phyloP scores from a whole-genome alignment of 2,888 invertebrate species.

The Ectemnius lituratus region DNA sequence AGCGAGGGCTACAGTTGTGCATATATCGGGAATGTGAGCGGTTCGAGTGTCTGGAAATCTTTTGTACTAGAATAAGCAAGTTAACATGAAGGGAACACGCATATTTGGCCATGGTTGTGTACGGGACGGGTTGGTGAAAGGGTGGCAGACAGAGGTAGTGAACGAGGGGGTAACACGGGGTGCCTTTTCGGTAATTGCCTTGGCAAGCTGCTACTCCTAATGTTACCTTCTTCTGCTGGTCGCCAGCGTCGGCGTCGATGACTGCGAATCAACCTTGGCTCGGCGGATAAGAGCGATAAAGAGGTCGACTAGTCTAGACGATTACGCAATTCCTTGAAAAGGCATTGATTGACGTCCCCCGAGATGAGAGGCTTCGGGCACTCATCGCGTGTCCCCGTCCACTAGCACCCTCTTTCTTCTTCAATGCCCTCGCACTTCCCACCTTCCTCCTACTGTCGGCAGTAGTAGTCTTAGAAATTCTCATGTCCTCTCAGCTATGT shows the following conservation, averaged over 20 bases:
- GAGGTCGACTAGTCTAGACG: constrained; percentile 73
- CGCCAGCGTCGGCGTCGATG: constrained; percentile 36
- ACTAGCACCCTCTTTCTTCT: constrained; percentile 24
- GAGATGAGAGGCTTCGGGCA: constrained; percentile 43
- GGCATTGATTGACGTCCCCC: constrained; percentile 63
- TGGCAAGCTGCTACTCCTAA: constrained; percentile 36
- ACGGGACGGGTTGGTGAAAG: too few species aligned
- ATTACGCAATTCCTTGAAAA: constrained; percentile 73
- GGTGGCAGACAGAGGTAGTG: not conserved
- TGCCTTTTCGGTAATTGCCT: constrained; percentile 39
- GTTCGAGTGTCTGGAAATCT: too few species aligned
- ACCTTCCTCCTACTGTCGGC: not conserved
- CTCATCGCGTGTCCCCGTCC: constrained; percentile 28
- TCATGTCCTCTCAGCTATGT: too few species aligned
- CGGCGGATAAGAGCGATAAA: constrained; percentile 71
- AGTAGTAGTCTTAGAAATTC: not conserved
- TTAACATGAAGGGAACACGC: not conserved
- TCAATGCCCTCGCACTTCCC: not conserved
- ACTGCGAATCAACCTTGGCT: constrained; percentile 65
- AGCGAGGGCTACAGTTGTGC: too few species aligned
- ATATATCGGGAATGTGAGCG: too few species aligned
- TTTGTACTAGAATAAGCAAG: too few species aligned
- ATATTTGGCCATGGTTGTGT: too few species aligned
- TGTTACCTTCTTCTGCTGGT: constrained; percentile 45
- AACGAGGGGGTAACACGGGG: constrained; percentile 3